Base-by-base conservation (phyloP, 2,113 vertebrate species). In the Hylia prasina region DNA sequence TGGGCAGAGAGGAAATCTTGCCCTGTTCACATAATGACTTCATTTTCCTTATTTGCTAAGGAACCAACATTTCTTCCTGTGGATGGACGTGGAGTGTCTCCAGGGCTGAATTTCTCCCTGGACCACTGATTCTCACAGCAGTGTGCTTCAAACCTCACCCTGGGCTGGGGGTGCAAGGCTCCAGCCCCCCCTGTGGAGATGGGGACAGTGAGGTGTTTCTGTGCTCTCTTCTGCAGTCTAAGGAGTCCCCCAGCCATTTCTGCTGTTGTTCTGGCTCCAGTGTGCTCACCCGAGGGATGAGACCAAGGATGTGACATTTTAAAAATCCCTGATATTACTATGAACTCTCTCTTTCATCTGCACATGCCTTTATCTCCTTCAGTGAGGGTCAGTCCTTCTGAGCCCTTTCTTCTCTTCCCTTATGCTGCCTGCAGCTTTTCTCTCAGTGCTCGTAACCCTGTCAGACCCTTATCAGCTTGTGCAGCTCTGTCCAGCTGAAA, bases 381-480 rank as follows among this genome's bases (percentile, higher is more conserved):
- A 44, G 54, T 13, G 24, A 45, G 33, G 64, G 90, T 20, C 1
- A 93, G 35, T 47, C 72, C 84, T 81, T 70, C 63, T 66, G 68
- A 78, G 64, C n/a, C 51, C 33, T 83, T 94, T 79, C 51, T 89
- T 75, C 71, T 81, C 75, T 73, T 88, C n/a, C 45, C 15, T 94
- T 54, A 28, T 23, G 13, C 35, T 86, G 71, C 64, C 88, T 89
- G 79, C 22, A 79, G 42, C 50, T 90, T 92, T 89, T 86, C 82
- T 83, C 82, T 86, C 88, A 77, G 86, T 82, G 88, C 82, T 90
- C 3, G 0, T 90, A 95, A 90, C 68, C 54, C 76, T 86, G 64
- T 83, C 94, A 93, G 54, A 31, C 64, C 42, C 64, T 94, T 93
- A 95, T 86, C 90, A 92, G 71, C 42, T 79, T 54, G 30, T 66